Evolutionary conservation across 2,113 vertebrate species (phyloP).

Genomic region (Conger conger): DNA sequence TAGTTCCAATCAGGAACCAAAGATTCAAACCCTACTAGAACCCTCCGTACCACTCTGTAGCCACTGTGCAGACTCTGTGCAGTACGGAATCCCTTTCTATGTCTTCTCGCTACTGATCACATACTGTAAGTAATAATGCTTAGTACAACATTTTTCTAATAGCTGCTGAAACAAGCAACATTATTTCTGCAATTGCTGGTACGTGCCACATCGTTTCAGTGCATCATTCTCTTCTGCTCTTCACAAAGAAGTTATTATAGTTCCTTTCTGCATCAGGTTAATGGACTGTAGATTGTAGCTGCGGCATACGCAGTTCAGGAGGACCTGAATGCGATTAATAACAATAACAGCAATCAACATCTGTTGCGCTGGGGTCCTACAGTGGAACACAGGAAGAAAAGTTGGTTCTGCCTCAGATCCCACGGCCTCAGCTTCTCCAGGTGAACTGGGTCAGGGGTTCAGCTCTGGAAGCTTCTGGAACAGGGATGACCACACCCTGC

Average conservation of each 20-base stretch:
- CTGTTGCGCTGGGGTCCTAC: too few relatives aligned
- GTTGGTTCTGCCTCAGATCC: neutral
- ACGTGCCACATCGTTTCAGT: neutral
- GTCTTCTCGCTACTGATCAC: neutral
- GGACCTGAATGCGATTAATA: neutral
- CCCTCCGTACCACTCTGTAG: too few relatives aligned
- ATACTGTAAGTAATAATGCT: neutral
- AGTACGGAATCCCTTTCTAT: too few relatives aligned
- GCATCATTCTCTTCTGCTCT: neutral
- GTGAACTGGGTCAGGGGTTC: neutral
- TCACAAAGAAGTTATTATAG: neutral
- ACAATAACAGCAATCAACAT: too few relatives aligned
- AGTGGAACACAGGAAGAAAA: neutral
- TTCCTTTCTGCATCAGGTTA: neutral
- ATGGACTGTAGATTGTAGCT: neutral
- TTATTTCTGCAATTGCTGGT: neutral
- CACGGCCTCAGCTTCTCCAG: conserved; percentile 27
- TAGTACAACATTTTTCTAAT: neutral
- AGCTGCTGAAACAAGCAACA: neutral
- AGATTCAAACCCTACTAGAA: neutral
- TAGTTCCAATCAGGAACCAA: neutral
- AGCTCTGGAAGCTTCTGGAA: conserved; percentile 27
- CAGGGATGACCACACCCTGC: conserved; percentile 78
- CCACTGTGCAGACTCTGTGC: too few relatives aligned
- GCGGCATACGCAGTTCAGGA: neutral